Conservation (phyloP, 2,113 vertebrate genomes). For the Gopherus evgoodei region DNA sequence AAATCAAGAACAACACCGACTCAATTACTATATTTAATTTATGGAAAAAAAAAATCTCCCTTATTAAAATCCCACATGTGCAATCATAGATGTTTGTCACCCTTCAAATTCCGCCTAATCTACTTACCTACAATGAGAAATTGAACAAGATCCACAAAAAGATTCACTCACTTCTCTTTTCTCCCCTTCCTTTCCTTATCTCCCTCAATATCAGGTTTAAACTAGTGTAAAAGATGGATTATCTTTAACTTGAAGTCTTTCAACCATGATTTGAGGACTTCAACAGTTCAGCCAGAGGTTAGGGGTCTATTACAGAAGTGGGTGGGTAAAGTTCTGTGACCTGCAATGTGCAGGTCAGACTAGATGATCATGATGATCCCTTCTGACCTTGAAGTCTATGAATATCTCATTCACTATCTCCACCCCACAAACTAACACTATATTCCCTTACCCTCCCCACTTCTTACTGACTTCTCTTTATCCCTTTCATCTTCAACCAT, state of each 20-base stretch:
- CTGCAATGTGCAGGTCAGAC: neutral
- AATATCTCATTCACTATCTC: no score
- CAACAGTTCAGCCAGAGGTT: neutral
- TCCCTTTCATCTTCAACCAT: no score
- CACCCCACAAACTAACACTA: no score
- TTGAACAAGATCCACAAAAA: neutral
- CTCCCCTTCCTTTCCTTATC: neutral
- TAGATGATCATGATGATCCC: neutral
- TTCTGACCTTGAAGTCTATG: neutral
- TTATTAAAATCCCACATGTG: neutral
- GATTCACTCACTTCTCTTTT: neutral
- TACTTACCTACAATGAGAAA: neutral
- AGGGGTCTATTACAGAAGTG: neutral
- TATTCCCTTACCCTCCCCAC: no score
- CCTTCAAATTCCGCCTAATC: neutral
- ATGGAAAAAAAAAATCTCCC: no score
- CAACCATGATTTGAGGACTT: neutral
- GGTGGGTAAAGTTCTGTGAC: neutral
- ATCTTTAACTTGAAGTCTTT: neutral
- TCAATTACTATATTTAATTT: rapidly evolving
- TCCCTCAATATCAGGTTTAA: neutral
- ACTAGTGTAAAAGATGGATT: neutral
- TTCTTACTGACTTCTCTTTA: no score
- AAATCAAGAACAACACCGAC: neutral
- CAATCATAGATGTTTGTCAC: neutral